phyloP scores from a whole-genome alignment of 2,113 vertebrate genomes.

The Eptatretus burgeri region DNA sequence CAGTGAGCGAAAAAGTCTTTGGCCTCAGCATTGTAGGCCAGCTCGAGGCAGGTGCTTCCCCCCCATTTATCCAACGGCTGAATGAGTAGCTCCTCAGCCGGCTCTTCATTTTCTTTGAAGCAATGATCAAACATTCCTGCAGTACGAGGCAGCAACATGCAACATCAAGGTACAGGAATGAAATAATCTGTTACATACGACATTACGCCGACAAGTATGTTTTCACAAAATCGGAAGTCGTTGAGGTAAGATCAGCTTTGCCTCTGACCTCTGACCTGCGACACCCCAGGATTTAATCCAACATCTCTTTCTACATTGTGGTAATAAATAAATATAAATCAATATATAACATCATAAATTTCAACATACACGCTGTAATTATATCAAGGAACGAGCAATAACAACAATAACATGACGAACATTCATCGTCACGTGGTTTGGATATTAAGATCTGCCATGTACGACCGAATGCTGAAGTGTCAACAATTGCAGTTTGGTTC shows the following conservation, averaged over 20 bases:
- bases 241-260: neutral
- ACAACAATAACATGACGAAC: too few species aligned
- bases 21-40: constrained; percentile 49
- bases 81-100: constrained; percentile 43
- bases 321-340: too few species aligned
- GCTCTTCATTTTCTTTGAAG: constrained; percentile 30
- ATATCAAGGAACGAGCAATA: neutral
- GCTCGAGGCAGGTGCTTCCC: constrained; percentile 38
- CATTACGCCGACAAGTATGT: neutral
- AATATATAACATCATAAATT: neutral
- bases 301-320: neutral
- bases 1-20: constrained; percentile 60
- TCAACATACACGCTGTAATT: neutral
- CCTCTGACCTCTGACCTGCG: neutral
- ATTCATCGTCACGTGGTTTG: neutral
- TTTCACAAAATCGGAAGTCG: neutral
- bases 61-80: constrained; percentile 50
- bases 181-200: neutral
- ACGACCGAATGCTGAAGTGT: neutral
- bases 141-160: neutral
- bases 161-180: neutral
- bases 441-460: neutral
- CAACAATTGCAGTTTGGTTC: neutral
- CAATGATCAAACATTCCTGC: constrained; percentile 50
- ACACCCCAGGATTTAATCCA: neutral